These are phyloP conservation scores for Albula goreensis DNA, from an alignment of 2,113 vertebrate species.

Conservation along the genomic window DNA sequence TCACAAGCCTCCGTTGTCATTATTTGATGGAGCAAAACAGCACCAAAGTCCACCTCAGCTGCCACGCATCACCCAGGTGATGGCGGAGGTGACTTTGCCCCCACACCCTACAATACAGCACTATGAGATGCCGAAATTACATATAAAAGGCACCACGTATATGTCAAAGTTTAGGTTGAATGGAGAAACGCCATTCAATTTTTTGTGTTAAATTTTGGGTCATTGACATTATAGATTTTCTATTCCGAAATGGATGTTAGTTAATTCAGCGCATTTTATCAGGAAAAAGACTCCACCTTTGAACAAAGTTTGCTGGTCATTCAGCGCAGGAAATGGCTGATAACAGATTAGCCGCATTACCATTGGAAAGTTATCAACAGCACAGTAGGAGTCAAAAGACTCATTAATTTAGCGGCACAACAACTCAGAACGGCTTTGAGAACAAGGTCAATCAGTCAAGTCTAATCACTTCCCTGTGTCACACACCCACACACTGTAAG, in stretches of 20 bases:
- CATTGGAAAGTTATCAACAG: not conserved
- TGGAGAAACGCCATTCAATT: not conserved
- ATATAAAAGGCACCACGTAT: no score
- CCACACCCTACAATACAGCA: no score
- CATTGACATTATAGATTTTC: no score
- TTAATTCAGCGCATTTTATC: not conserved
- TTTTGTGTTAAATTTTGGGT: not conserved
- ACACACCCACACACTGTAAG: not conserved
- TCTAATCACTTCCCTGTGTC: not conserved
- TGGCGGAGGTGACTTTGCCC: not conserved
- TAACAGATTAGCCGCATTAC: slow-evolving; percentile 2
- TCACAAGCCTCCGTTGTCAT: not conserved
- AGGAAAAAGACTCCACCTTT: not conserved
- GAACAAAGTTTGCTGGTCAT: not conserved
- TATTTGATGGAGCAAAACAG: not conserved
- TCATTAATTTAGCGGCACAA: slow-evolving; percentile 28
- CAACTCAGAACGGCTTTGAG: not conserved
- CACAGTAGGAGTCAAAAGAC: slow-evolving; percentile 11
- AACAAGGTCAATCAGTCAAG: not conserved
- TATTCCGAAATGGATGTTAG: not conserved
- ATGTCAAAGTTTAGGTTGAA: not conserved
- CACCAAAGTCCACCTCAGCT: not conserved
- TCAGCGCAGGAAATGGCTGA: not conserved
- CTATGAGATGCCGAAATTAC: no score
- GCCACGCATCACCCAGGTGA: no score